Evolutionary conservation across 2,888 invertebrate species (phyloP), one percentile per base, ranked within the genome.

Genomic region (Melieria picta): DNA sequence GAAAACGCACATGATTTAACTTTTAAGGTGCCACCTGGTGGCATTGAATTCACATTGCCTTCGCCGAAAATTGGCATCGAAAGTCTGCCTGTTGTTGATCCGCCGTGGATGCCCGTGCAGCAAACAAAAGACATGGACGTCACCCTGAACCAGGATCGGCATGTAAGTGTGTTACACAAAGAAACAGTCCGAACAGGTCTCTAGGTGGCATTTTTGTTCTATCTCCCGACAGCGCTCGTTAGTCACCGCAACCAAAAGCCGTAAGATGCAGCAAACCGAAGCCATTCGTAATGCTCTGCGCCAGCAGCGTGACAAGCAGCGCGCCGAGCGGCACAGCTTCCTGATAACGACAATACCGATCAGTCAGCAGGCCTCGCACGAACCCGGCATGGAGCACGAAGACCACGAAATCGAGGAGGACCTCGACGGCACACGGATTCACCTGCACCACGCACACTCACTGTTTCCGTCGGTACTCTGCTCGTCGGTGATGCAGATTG

Each of bases 41-140:
- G 97, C 30, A 99, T 99, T 74, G 99, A 99, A 85, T 99, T 99
- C 84, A 99, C 99, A 0, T 88, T 99, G 65, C 99, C 99, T 0
- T 99, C 99, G 0, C 99, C 99, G 0, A 98, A 99, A 85, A 98
- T 99, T 77, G 99, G 99, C 4, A 94, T 98, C 56, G 98, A 97
- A 87, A 94, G 95, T 47, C 88, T 96, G 73, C 95, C 96, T 0
- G 97, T 98, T 0, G 96, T 98, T 0, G 99, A 99, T 88, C 98
- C 99, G 10, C 99, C 99, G 0, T 99, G 99, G 99, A 95, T 96
- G 90, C 96, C 99, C 1, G 94, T 97, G 83, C 96, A 97, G 71
- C 98, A 98, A 87, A 97, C 97, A 30, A 99, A 99, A 88, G 98
- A 99, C 72, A 98, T 99, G 90, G 99, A 99, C 88, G 97, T 99